Conservation (phyloP, 2,113 vertebrate species). For the Puntigrus tetrazona region DNA sequence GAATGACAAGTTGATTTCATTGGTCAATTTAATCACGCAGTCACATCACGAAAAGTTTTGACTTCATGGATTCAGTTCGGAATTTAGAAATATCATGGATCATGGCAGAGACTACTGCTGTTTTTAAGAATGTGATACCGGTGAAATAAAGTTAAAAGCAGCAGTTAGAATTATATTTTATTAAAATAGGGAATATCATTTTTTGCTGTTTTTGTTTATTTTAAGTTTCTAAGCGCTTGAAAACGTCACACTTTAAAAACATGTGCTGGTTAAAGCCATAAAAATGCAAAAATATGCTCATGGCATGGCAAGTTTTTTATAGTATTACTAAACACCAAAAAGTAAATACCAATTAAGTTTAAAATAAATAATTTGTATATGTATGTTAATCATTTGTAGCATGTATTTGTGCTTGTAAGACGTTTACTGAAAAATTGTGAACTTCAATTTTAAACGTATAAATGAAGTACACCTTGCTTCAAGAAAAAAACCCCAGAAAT, state of each 20-base stretch:
- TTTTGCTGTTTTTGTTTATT: no score
- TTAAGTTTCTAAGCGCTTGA: background rate
- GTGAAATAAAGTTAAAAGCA: background rate
- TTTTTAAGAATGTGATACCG: background rate
- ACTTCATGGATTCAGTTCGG: background rate
- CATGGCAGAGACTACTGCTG: background rate
- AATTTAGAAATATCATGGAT: background rate
- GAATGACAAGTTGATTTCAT: background rate
- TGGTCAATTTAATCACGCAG: background rate
- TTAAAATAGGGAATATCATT: background rate
- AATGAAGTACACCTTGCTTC: background rate
- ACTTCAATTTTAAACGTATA: background rate
- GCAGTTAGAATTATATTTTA: background rate
- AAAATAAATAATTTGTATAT: background rate
- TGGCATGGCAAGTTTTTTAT: no score
- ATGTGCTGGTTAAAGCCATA: background rate
- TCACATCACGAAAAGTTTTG: background rate
- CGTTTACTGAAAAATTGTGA: background rate
- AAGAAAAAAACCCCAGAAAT: background rate
- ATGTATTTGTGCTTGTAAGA: background rate
- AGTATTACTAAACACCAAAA: background rate
- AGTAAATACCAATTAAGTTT: background rate
- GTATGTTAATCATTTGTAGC: background rate
- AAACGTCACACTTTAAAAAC: background rate
- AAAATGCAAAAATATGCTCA: background rate